Evolutionary conservation across 2,113 vertebrate species (phyloP), one percentile per base, ranked within the genome.

Genomic region (Perccottus glenii): DNA sequence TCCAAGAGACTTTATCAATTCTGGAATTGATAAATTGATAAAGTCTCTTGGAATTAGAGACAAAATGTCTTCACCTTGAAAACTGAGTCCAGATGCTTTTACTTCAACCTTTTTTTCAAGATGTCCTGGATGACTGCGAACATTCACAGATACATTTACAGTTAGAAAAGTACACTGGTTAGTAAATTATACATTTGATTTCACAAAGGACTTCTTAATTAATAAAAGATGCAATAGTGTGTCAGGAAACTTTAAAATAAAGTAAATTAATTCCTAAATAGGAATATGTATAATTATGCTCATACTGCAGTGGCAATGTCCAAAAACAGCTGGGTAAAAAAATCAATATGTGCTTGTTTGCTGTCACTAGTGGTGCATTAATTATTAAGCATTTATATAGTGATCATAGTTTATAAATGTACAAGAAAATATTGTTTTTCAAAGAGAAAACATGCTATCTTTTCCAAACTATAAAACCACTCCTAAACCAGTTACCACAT

Each of bases 391-490:
- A 27, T 52, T 5, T 12, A 53, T 32, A 14, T 3, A n/a, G 11
- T 35, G 2, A 53, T 5, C 6, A 46, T 5, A 55, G 5, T 8
- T 7, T 5, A 5, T 38, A 12, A 53, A 33, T 35, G 27, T 14
- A 27, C 19, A 11, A 4, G 12, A 12, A 14, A 12, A 46, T 14
- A 5, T 10, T 46, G 44, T 11, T 10, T 46, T 5, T 2, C 44
- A 5, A 12, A 12, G 44, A 11, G 40, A 19, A 35, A 53, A 7
- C 75, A 11, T 61, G 5, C 11, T 16, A 44, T 50, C 45, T 61
- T 42, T 49, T 62, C 56, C 60, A 47, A 73, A 27, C 16, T 48
- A 51, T 69, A 45, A 80, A 81, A 86, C 78, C 82, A 86, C 80
- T 86, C 38, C 16, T 49, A 58, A 60, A 53, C 15, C 6, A 49